These are phyloP conservation scores for Zele albiditarsus DNA, from an alignment of 2,888 invertebrate species.

Conservation along the genomic window DNA sequence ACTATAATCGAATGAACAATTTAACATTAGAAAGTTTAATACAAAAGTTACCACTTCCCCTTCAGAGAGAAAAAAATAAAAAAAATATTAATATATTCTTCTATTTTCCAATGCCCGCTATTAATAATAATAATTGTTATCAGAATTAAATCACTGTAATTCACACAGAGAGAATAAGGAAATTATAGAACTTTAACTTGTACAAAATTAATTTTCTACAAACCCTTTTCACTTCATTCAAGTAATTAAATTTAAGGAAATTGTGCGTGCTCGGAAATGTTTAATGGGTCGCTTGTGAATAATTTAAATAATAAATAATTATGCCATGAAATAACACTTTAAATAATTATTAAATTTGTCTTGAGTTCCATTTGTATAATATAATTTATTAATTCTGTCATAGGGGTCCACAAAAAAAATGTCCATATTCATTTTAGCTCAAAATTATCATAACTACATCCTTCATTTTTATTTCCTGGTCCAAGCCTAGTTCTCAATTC, in stretches of 20 bases:
- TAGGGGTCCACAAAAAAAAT: no score
- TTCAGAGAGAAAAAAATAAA: not conserved
- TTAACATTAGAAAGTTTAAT: not conserved
- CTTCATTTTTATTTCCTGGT: no score
- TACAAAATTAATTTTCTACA: not conserved
- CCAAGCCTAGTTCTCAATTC: no score
- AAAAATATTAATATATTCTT: not conserved
- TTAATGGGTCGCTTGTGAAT: not conserved
- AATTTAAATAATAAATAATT: not conserved
- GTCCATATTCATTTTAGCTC: no score
- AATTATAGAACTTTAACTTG: not conserved
- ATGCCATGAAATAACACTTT: not conserved
- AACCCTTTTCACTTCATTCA: not conserved
- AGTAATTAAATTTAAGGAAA: not conserved
- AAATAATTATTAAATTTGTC: no score
- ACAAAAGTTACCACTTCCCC: not conserved
- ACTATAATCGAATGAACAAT: conserved; percentile 24
- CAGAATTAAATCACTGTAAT: not conserved
- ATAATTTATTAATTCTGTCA: no score
- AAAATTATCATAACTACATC: no score
- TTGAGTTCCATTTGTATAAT: no score
- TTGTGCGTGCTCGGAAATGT: not conserved
- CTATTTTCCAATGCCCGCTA: not conserved
- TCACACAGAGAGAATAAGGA: not conserved
- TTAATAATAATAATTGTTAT: not conserved